Base-by-base conservation (phyloP, 2,888 invertebrate genomes). In the Eristalis tenax region DNA sequence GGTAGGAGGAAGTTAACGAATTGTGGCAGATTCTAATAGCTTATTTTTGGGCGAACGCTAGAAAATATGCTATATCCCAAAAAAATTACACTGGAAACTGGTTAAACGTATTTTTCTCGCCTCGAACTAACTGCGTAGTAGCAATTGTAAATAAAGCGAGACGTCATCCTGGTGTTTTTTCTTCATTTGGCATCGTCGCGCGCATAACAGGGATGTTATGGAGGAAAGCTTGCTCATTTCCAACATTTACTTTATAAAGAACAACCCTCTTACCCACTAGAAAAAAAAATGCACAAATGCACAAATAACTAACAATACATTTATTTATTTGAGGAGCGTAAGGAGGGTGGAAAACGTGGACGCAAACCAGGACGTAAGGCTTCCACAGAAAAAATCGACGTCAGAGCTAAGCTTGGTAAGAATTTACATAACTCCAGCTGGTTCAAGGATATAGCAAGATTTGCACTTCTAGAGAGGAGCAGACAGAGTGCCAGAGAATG, bases 401-500 rank as follows among this genome's bases (percentile, higher is more conserved):
- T 98, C 94, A 97, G 97, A 95, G 98, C 97, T 88, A 98, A 98
- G 94, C 95, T 98, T 90, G 97, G 97, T 97, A 93, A 92, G 69
- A 50, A n/a, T 8, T 50, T 2, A 18, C 8, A 4, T n/a, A 2
- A 8, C 1, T 8, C 4, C 3, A 50, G 1, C 6, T 18, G n/a
- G 32, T 8, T 50, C 18, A 18, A 18, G 18, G 18, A 50, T 1
- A 8, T 18, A n/a, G 8, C 6, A 50, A 50, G 6, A 8, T 18
- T 1, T 18, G 2, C 1, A 1, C 8, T 81, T 70, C 84, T 92
- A 97, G 99, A 99, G 94, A 95, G 99, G 88, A 99, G 99, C 93
- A 95, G 99, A 90, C 99, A 99, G 94, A 98, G 98, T 94, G 99
- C 99, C 89, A 95, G 99, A 90, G 99, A 99, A 94, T 99, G 99